A percentile compares a stretch with the other conserved stretches of the same genome.
phyloP scores from a whole-genome alignment of 92 coral and sea anemone genomes.

The Zoanthus sansibaricus region DNA sequence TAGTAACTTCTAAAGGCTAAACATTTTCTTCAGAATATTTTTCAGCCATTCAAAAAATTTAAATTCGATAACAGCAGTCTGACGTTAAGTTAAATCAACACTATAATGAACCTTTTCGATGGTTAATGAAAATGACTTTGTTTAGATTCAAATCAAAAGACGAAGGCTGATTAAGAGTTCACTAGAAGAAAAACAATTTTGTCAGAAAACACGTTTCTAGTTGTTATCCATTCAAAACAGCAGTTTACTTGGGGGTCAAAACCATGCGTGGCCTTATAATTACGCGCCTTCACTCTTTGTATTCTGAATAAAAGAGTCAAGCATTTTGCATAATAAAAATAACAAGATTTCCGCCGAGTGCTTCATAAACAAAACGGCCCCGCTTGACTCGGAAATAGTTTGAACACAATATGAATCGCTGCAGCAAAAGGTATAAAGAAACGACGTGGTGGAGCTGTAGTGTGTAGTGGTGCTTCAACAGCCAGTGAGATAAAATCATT shows the following conservation, averaged over 20 bases:
- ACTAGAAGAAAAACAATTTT: not conserved
- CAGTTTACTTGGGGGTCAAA: slow-evolving; percentile 9
- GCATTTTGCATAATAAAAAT: slow-evolving; percentile 25
- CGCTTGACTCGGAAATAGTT: slow-evolving; percentile 44
- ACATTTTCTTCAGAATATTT: not conserved
- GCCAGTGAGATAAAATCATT: slow-evolving; percentile 1
- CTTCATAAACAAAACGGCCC: slow-evolving; percentile 35
- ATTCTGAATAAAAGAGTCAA: slow-evolving; percentile 28
- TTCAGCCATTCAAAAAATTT: not conserved
- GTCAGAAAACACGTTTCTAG: not conserved
- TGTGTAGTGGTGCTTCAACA: not conserved
- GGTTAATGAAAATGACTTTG: not conserved
- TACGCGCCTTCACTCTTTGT: slow-evolving; percentile 35
- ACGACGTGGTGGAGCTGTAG: slow-evolving; percentile 6
- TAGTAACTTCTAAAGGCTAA: not conserved
- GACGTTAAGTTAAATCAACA: not conserved
- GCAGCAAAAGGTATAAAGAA: slow-evolving; percentile 23
- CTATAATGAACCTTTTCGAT: not conserved
- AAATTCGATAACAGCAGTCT: not conserved
- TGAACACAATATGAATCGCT: slow-evolving; percentile 30
- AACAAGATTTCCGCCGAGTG: slow-evolving; percentile 21
- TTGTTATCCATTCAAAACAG: not conserved
- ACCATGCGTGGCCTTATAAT: slow-evolving; percentile 39
- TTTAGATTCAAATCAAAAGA: not conserved
- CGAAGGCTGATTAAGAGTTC: too few relatives aligned